Evolutionary conservation across 2,797 vertebrate species (phyloP), one percentile per base, ranked within the genome.

Genomic region (Microctenopoma stevenorrisi): DNA sequence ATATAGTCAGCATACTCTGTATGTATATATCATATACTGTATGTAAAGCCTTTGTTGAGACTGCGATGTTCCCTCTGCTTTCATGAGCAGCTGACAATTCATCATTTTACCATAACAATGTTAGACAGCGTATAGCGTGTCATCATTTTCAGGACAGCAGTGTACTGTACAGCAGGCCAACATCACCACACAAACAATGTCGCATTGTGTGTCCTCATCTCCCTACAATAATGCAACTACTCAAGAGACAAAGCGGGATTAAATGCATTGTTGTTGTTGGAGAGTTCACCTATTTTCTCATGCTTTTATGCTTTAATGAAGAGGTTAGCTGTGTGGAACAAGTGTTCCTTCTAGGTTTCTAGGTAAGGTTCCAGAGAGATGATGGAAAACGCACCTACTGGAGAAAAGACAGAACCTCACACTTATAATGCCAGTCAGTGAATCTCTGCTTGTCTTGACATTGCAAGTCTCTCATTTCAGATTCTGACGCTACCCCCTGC

Each of bases 61-160:
- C 44, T 63, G 55, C 73, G 72, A 63, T 44, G 54, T 63, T 78
- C 14, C 61, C 60, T 70, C 58, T 35, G 33, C 9, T 76, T 77
- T 72, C 42, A 68, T 55, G 38, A 59, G 43, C 33, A 46, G 28
- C 16, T 46, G 38, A 78, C 72, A 79, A 54, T 61, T 66, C 30
- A 52, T 66, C 26, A 51, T 64, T 76, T 76, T 55, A 59, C 42
- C 44, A 49, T 50, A 59, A 55, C 46, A 68, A 9, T 4, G 50
- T 57, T 16, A 37, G 64, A 59, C 63, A 62, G 53, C 57, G 30
- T 16, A 22, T 22, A 51, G 12, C 14, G 30, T 58, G 47, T 62
- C n/a, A 54, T 61, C 1, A 35, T 58, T 54, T 57, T 62, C 37
- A 51, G 16, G 28, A 60, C 47, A 46, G 25, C 13, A n/a, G n/a